phyloP scores from a whole-genome alignment of 2,113 vertebrate genomes.

The Notothenia coriiceps region DNA sequence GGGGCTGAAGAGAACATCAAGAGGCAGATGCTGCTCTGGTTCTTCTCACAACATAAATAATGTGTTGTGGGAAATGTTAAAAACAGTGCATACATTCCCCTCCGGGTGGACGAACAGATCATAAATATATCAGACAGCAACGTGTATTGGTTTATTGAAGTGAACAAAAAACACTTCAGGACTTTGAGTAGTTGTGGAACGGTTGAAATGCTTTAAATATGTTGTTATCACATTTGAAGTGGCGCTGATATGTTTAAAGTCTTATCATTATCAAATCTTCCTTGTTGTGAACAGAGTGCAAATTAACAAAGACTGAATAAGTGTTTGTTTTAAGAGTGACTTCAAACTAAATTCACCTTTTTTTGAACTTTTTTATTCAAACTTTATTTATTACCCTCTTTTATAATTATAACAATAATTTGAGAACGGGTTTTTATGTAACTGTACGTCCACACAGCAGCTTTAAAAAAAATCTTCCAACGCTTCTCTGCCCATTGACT shows the following conservation, averaged over 20 bases:
- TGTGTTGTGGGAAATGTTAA: slow-evolving; percentile 28
- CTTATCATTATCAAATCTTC: too few species aligned
- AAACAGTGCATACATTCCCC: not conserved
- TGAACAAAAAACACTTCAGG: not conserved
- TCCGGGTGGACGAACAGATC: slow-evolving; percentile 5
- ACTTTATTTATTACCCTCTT: too few species aligned
- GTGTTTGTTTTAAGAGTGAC: not conserved
- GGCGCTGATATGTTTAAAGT: slow-evolving; percentile 16
- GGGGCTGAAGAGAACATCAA: slow-evolving; percentile 44
- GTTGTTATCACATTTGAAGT: slow-evolving; percentile 34
- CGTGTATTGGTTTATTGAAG: not conserved
- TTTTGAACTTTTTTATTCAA: too few species aligned
- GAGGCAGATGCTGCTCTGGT: slow-evolving; percentile 16
- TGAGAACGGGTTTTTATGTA: too few species aligned
- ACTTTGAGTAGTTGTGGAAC: not conserved
- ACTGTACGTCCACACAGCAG: too few species aligned
- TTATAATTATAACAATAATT: too few species aligned
- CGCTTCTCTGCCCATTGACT: too few species aligned
- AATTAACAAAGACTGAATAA: not conserved
- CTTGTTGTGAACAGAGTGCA: not conserved
- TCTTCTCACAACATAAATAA: slow-evolving; percentile 31
- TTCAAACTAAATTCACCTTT: not conserved
- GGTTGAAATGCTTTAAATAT: slow-evolving; percentile 36
- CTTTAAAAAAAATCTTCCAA: too few species aligned
- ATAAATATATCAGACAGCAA: slow-evolving; percentile 2